phyloP scores from a whole-genome alignment of 2,888 invertebrate species.

The Clunio marinus region DNA sequence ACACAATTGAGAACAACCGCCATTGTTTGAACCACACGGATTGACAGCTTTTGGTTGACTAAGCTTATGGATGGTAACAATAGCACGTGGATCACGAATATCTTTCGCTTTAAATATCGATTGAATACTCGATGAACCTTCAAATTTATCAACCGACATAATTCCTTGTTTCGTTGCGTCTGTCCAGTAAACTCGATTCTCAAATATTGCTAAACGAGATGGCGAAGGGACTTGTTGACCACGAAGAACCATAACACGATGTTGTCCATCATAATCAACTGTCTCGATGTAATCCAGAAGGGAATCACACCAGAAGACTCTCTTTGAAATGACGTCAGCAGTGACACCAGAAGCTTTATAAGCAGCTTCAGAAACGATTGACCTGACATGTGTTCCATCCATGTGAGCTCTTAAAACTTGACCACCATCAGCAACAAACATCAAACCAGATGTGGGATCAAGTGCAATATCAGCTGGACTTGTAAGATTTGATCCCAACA shows the following conservation, averaged over 20 bases:
- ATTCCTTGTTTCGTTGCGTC: slow-evolving; percentile 86
- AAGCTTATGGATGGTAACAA: slow-evolving; percentile 74
- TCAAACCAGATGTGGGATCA: slow-evolving; percentile 83
- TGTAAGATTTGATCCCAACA: slow-evolving; percentile 84
- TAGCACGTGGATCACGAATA: slow-evolving; percentile 75
- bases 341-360: slow-evolving; percentile 91
- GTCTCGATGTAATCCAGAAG: slow-evolving; percentile 93
- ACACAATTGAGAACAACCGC: slow-evolving; percentile 91
- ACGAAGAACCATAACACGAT: slow-evolving; percentile 72
- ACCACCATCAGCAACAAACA: slow-evolving; percentile 82
- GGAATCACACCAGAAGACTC: slow-evolving; percentile 96
- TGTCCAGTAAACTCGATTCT: slow-evolving; percentile 85
- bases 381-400: slow-evolving; percentile 82
- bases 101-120: slow-evolving; percentile 76
- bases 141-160: slow-evolving; percentile 80
- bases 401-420: slow-evolving; percentile 84
- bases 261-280: slow-evolving; percentile 85
- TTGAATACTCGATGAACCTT: slow-evolving; percentile 72
- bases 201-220: slow-evolving; percentile 75
- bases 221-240: slow-evolving; percentile 85
- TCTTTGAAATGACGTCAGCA: slow-evolving; percentile 81
- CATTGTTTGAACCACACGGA: slow-evolving; percentile 83
- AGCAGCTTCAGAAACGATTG: slow-evolving; percentile 86
- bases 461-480: slow-evolving; percentile 87
- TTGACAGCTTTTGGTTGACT: slow-evolving; percentile 71